phyloP scores from a whole-genome alignment of 2,797 vertebrate genomes.

The Acestrorhynchus altus region DNA sequence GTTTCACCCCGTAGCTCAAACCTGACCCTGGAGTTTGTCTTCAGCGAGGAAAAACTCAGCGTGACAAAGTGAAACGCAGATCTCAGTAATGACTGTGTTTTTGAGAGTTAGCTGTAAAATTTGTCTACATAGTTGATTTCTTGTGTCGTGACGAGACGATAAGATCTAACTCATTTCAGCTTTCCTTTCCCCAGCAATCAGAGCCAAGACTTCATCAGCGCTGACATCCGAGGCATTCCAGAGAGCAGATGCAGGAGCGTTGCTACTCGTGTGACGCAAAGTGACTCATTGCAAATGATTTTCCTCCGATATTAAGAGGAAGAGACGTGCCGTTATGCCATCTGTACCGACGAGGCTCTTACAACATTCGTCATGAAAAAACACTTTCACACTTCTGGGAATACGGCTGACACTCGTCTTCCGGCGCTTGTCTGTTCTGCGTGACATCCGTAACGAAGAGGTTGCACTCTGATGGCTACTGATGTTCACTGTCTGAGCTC shows the following conservation, averaged over 20 bases:
- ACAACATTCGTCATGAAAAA: not conserved
- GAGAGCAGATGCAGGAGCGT: not conserved
- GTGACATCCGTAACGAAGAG: not conserved
- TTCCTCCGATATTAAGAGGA: not conserved
- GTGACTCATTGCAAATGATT: not conserved
- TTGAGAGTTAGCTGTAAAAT: too few relatives aligned
- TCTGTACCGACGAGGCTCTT: not conserved
- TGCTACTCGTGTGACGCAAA: not conserved
- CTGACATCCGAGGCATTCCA: not conserved
- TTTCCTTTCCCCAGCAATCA: not conserved
- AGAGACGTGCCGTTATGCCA: not conserved
- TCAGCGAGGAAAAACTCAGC: too few relatives aligned
- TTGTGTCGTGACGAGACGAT: not conserved
- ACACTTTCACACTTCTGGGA: not conserved
- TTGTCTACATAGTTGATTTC: not conserved
- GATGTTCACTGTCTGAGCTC: too few relatives aligned
- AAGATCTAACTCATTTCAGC: constrained; percentile 12
- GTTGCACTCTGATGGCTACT: not conserved
- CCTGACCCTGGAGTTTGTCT: too few relatives aligned
- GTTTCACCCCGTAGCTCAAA: too few relatives aligned
- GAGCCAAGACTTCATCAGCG: constrained; percentile 23
- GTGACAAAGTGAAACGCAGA: not conserved
- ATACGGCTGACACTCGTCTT: not conserved
- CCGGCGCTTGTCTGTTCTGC: not conserved
- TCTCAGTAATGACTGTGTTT: too few relatives aligned